Evolutionary conservation across 2,888 invertebrate genomes (phyloP).

Genomic region (Scaptomyza tumidula): DNA sequence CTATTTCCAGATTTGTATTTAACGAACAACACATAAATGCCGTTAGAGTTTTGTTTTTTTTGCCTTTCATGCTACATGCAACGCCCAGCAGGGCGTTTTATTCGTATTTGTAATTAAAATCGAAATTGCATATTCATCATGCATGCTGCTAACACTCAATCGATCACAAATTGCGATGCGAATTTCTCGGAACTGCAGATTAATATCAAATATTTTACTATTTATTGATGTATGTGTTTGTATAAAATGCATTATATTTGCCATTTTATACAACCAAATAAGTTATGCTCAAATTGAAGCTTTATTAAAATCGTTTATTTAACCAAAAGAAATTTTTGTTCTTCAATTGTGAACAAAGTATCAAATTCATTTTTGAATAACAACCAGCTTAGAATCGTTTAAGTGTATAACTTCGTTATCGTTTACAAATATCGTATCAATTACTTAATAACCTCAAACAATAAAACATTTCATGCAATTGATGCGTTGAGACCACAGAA

Average conservation of each 20-base stretch:
- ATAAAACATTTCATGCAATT: background rate
- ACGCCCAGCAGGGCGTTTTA: conserved; percentile 15
- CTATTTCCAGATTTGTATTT: conserved; percentile 35
- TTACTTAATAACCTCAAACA: background rate
- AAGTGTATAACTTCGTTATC: no score
- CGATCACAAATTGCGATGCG: conserved; percentile 34
- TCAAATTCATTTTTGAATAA: background rate
- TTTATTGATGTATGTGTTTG: background rate
- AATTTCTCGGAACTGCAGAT: conserved; percentile 16
- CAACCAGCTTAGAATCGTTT: no score
- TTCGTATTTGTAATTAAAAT: conserved; percentile 23
- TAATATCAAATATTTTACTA: background rate
- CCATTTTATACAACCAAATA: background rate
- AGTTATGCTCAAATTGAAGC: background rate
- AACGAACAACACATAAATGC: conserved; percentile 23
- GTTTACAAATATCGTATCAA: background rate
- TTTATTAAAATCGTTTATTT: background rate
- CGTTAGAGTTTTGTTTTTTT: conserved; percentile 1
- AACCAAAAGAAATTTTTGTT: background rate
- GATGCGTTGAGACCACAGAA: no score
- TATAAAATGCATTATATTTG: background rate
- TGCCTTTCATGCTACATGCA: background rate
- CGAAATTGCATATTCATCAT: conserved; percentile 27
- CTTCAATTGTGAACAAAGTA: no score
- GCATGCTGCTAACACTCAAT: conserved; percentile 12